Evolutionary conservation across 1,140 invertebrate genomes (phyloP), one percentile per base, ranked within the genome.

Genomic region (Lasioglossum baleicum): DNA sequence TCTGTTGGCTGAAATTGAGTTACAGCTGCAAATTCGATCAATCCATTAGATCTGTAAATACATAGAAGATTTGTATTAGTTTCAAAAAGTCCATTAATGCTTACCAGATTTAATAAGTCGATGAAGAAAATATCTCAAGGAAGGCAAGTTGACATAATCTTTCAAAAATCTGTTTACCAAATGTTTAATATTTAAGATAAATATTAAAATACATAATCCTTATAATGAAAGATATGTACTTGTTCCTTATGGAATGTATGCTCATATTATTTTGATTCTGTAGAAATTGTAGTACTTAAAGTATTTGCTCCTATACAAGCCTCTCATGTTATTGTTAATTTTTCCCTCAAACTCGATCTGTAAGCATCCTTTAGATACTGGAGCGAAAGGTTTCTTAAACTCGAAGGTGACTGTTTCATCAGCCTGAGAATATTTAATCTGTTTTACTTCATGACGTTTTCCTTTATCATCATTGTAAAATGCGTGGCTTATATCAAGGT

Each of bases 1-100:
- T 99, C 97, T 40, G 97, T 98, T 0, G 98, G 94, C 94, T 98
- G 96, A 92, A 98, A 99, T 91, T 99, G 98, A 60, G 98, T 99
- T 63, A 98, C 97, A 20, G 97, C 97, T 58, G 96, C 96, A 91
- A 96, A 97, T 66, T 95, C 94, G n/a, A 87, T 97, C 96, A 84
- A 97, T 96, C 15, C 97, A 13, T 68, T 76, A 60, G 53, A 81
- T 72, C n/a, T n/a, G n/a, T 22, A 56, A 35, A 56, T 17, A 17
- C 60, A 22, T 20, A 17, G 2, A 83, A n/a, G n/a, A n/a, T n/a
- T 71, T 0, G 10, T 48, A 40, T n/a, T n/a, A n/a, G n/a, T n/a
- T n/a, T n/a, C n/a, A n/a, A n/a, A n/a, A n/a, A n/a, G n/a, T n/a
- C n/a, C n/a, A n/a, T n/a, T n/a, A n/a, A n/a, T n/a, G 51, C 71